Base-by-base conservation (phyloP, 2,113 vertebrate genomes). In the Ciconia maguari region DNA sequence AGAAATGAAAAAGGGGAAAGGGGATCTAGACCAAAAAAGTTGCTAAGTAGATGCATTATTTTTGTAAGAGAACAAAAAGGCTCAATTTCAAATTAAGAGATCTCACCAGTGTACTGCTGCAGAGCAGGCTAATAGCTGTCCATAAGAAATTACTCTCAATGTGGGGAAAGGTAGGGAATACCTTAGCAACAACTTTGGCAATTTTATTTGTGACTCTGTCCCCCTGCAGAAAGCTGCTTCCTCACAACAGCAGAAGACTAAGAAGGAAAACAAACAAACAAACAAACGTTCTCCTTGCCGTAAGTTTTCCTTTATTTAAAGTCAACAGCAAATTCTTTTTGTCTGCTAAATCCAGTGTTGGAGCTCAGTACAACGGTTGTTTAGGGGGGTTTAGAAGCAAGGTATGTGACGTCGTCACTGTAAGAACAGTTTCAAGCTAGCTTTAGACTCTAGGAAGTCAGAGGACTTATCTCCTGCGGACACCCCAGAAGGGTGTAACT, bases 251-350 rank as follows among this genome's bases (percentile, higher is more conserved):
- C 36, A 70, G 48, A 11, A 8, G 30, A 22, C 11, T 27, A 87
- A 22, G 41, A 62, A 49, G 5, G n/a, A 65, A 78, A 84, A 64
- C 3, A 36, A 64, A 22, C 19, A 41, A 48, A 57, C 11, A n/a
- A 60, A 57, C 19, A 42, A 38, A 36, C 1, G 1, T 10, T 64
- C 11, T 60, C 13, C 13, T 71, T 70, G 3, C 10, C 6, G 0
- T 13, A 12, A 51, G 21, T 36, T 54, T 44, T 61, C 51, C 17
- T 46, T 75, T 61, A 25, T 16, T 19, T 51, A 5, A 65, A 79
- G 34, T 66, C 42, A 83, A 61, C 25, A 61, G 49, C 36, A 66
- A 42, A 32, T 64, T 29, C 6, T 60, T 79, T 82, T 16, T 74
- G 38, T 27, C 44, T 69, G 44, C 29, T 69, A 65, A 77, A 57